phyloP scores from a whole-genome alignment of 2,888 invertebrate species.

The Margaritifera margaritifera region DNA sequence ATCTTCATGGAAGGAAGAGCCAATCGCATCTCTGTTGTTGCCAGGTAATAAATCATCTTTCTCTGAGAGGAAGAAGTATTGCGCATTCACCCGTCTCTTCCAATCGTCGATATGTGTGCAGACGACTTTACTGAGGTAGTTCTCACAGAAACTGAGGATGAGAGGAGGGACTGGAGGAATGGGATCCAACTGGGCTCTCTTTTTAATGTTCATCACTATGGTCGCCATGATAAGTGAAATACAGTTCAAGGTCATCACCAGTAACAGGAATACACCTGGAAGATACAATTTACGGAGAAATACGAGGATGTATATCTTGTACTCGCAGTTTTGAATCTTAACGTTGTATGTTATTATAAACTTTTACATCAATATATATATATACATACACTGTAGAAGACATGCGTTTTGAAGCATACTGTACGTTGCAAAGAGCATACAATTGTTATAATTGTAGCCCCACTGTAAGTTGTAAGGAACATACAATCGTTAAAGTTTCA shows the following conservation, averaged over 20 bases:
- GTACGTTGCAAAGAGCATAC: no score
- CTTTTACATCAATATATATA: no score
- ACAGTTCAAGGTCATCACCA: conserved; percentile 72
- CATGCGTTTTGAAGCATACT: no score
- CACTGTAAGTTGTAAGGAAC: no score
- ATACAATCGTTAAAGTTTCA: no score
- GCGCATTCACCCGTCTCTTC: conserved; percentile 25
- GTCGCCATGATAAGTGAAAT: conserved; percentile 71
- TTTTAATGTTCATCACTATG: conserved; percentile 70
- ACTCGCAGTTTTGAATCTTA: background rate
- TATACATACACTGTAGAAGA: no score
- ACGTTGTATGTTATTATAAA: background rate
- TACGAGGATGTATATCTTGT: background rate
- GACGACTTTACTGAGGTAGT: conserved; percentile 57
- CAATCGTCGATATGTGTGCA: conserved; percentile 45
- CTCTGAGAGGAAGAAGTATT: background rate
- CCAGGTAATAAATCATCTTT: conserved; percentile 1
- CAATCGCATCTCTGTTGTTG: background rate
- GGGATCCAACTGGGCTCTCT: conserved; percentile 58
- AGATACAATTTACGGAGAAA: background rate
- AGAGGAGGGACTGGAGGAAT: conserved; percentile 62
- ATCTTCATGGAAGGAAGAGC: no score
- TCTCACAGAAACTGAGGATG: conserved; percentile 58
- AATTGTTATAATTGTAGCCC: no score
- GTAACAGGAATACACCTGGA: conserved; percentile 67